Evolutionary conservation across 2,113 vertebrate genomes (phyloP).

Genomic region (Ursus arctos): DNA sequence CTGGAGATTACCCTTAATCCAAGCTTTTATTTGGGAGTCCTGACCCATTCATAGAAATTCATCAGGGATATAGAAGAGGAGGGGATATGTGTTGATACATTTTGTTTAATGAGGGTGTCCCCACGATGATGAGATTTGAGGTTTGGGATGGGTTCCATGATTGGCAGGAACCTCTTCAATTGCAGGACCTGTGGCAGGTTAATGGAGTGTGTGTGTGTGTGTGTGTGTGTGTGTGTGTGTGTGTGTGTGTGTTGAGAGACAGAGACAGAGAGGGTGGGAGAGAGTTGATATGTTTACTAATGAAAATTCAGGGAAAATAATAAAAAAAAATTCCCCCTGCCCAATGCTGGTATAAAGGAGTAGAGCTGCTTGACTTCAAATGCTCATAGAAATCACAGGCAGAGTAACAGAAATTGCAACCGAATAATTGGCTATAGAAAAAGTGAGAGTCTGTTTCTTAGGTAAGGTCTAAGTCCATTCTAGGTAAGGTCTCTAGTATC

Average conservation of each 20-base stretch:
- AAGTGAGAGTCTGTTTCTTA: neutral
- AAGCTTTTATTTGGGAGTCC: neutral
- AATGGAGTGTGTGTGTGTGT: neutral
- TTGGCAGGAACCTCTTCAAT: neutral
- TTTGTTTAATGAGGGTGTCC: neutral
- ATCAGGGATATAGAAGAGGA: neutral
- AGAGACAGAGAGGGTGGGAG: too few relatives aligned
- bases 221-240: neutral
- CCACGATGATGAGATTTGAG: neutral
- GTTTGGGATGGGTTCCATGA: neutral
- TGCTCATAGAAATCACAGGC: accelerated
- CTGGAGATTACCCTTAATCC: neutral
- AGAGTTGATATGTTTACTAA: neutral
- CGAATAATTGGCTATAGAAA: neutral
- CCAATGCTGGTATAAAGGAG: neutral
- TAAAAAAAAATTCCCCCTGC: neutral
- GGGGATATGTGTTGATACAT: accelerated
- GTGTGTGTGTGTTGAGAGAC: too few relatives aligned
- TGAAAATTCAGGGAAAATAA: neutral
- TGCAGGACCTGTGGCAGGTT: neutral
- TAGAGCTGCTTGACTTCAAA: neutral
- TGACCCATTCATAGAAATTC: neutral
- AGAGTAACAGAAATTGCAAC: neutral
- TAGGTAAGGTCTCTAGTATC: too few relatives aligned
- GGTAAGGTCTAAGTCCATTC: neutral